Evolutionary conservation across 2,797 vertebrate species (phyloP), one percentile per base, ranked within the genome.

Genomic region (Pseudochirops corinnae): DNA sequence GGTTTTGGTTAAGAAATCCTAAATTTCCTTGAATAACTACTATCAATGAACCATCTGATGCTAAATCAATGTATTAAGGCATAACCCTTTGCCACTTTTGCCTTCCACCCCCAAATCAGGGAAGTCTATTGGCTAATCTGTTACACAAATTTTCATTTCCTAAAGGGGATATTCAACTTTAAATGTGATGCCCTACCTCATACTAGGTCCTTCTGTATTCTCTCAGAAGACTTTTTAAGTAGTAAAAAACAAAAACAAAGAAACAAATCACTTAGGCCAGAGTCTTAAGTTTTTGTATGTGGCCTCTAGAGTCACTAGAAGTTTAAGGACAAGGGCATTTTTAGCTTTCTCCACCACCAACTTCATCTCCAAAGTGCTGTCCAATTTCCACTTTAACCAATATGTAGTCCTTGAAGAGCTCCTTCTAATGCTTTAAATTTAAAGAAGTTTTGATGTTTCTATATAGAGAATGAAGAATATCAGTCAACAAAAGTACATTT

Each of bases 361-460:
- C 4, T 29, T 50, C 18, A 39, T 11, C 12, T 4, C 56, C 58
- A n/a, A 52, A 39, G 0, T 50, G 56, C 60, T 18, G 57, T 90
- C 57, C 92, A 56, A 57, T 62, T 95, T 94, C 67, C 46, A 24
- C 14, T 29, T 3, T 33, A 91, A 90, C 60, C 4, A 95, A 95
- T 53, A 92, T 26, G 56, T 0, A 56, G 90, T 31, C 24, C 53
- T 0, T 55, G 55, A 62, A 95, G 16, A 91, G 55, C 31, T 53
- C 24, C 56, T 14, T 60, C 55, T 94, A 55, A 92, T 55, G 33
- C 74, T 56, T 24, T 46, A 91, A 62, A 90, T 39, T 74, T 93
- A 56, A 91, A 91, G 91, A 6, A 53, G 33, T 28, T 52, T 29
- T 2, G 29, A 21, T 39, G 10, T 92, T 96, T 93, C 39, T 55